Evolutionary conservation across 2,113 vertebrate genomes (phyloP).

Genomic region (Odocoileus virginianus): DNA sequence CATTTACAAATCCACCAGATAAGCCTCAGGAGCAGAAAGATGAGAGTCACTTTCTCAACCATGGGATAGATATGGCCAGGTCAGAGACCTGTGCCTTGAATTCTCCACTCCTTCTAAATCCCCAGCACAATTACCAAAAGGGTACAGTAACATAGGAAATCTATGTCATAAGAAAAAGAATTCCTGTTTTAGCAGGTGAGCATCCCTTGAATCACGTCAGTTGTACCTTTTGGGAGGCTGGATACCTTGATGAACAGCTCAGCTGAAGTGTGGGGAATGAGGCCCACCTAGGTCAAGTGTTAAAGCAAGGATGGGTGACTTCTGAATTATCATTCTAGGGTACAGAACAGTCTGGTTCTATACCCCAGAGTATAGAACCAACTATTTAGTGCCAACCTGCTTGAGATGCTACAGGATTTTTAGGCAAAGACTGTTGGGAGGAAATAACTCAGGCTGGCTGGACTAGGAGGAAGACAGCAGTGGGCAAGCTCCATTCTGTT

Average conservation of each 20-base stretch:
- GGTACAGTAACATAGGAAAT: neutral
- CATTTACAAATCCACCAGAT: neutral
- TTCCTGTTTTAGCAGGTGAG: neutral
- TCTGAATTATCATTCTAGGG: neutral
- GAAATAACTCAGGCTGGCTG: neutral
- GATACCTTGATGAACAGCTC: neutral
- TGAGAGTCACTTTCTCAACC: neutral
- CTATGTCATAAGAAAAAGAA: neutral
- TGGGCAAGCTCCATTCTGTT: neutral
- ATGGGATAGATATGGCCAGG: fast-evolving
- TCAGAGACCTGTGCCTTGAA: neutral
- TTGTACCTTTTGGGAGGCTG: neutral
- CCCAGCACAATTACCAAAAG: neutral
- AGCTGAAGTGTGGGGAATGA: too few species aligned
- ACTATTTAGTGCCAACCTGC: neutral
- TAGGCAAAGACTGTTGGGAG: neutral
- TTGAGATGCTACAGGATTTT: neutral
- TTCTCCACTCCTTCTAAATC: neutral
- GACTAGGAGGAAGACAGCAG: neutral
- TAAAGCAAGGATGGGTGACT: neutral
- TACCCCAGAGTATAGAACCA: neutral
- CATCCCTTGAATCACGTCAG: neutral
- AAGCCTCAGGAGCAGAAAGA: neutral
- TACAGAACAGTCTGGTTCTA: neutral
- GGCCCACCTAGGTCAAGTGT: too few species aligned